Base-by-base conservation (phyloP, 23 tunicate species). In the Ciona savignyi region DNA sequence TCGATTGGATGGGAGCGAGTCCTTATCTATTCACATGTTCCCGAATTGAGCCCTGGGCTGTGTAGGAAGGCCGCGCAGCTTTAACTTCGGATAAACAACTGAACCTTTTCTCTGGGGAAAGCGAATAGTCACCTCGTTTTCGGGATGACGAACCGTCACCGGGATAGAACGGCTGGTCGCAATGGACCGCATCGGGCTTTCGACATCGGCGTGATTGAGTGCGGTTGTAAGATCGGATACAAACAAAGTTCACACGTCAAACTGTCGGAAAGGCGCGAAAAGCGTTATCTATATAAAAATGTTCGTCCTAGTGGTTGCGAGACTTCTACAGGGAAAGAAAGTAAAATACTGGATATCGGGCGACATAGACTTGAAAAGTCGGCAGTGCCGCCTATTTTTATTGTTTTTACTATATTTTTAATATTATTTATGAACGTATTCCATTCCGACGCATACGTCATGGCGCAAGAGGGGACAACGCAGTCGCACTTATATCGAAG, bases 401-500 rank as follows among this genome's bases (percentile, higher is more conserved):
- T 63, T 9, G 4, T 9, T 63, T 63, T 22, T 23, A 63, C 28
- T 63, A 9, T 63, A 63, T 22, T 63, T 22, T 63, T 63, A 4
- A 63, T 25, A 9, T n/a, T 63, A 63, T n/a, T 25, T n/a, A 63
- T 23, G 15, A 63, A 22, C 67, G 56, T 42, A 9, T 6, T 42
- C 15, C 15, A 9, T 42, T 42, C 56, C 56, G 34, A 81, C 30
- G 73, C 80, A 22, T 82, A 82, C 68, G 79, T 82, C 35, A 49
- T 71, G 2, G 30, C 61, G 3, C 80, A 75, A 11, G 87, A 74
- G 26, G 87, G 80, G 27, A 75, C 63, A 22, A 75, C 76, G 22
- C 87, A 75, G 33, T 48, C 87, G 25, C 51, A 74, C 33, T 31
- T 82, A 20, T 49, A 84, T 67, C 67, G 75, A 62, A 32, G 79